Conservation (phyloP, 2,888 invertebrate species). For the Pyrochroa serraticornis region DNA sequence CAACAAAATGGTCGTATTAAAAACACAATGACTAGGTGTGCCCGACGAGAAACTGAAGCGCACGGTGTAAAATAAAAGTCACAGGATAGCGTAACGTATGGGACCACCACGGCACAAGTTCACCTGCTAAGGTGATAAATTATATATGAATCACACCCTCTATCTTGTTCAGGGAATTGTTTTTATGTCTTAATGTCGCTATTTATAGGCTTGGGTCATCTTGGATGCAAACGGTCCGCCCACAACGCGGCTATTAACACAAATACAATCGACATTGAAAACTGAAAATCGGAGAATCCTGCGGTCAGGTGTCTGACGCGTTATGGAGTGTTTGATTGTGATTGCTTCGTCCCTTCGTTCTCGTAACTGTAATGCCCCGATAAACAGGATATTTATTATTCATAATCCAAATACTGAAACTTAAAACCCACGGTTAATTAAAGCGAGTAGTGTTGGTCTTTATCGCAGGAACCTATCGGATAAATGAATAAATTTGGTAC, state of each 20-base stretch:
- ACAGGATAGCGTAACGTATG: slow-evolving; percentile 44
- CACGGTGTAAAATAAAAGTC: slow-evolving; percentile 48
- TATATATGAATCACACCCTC: slow-evolving; percentile 47
- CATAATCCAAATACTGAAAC: slow-evolving; percentile 10
- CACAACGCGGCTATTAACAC: background rate
- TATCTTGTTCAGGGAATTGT: slow-evolving; percentile 35
- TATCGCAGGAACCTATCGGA: slow-evolving; percentile 3
- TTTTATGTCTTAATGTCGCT: slow-evolving; percentile 38
- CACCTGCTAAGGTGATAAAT: slow-evolving; percentile 48
- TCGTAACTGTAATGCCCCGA: too few relatives aligned
- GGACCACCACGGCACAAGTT: slow-evolving; percentile 47
- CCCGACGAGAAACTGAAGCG: slow-evolving; percentile 37
- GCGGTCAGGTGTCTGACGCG: too few relatives aligned
- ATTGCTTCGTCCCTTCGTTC: too few relatives aligned
- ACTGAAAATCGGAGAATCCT: too few relatives aligned
- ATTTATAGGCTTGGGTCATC: slow-evolving; percentile 33
- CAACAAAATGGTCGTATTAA: slow-evolving; percentile 35
- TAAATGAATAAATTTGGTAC: slow-evolving; percentile 25
- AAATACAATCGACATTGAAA: slow-evolving; percentile 7
- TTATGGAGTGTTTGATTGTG: too few relatives aligned
- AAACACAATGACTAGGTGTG: slow-evolving; percentile 46
- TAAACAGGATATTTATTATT: slow-evolving; percentile 2
- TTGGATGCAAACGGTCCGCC: slow-evolving; percentile 21
- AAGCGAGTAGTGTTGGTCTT: background rate
- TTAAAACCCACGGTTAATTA: slow-evolving; percentile 8